Evolutionary conservation across 2,797 vertebrate genomes (phyloP), one percentile per base, ranked within the genome.

Genomic region (Malurus leucopterus): DNA sequence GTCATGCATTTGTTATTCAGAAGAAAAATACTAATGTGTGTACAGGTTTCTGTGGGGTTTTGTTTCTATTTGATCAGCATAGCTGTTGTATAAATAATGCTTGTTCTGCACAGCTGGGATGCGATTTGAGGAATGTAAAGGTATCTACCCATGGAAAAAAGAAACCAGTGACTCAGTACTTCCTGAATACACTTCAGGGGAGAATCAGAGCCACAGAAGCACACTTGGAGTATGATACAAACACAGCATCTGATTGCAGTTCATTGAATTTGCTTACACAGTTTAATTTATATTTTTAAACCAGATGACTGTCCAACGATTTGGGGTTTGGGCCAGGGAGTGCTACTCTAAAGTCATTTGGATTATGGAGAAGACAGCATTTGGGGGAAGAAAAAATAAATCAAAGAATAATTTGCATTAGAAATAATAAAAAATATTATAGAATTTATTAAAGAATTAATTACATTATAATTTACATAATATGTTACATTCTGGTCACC

Each of bases 101-200:
- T 88, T 86, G 84, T 93, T 94, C 68, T 89, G 83, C 70, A 81
- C 70, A 72, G 49, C 75, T 86, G 86, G 38, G 84, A 53, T 91
- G 29, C 18, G 44, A 80, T 88, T 89, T 88, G 75, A 93, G 84
- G 57, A 79, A 78, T 76, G n/a, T 54, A 54, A 85, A 76, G 32
- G 27, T 64, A 36, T 80, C 51, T 80, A 74, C 69, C 49, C 13
- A 11, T 46, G 59, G 69, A 84, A 91, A 86, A 88, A 77, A 65
- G 20, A 46, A 90, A 43, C 5, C 26, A 40, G 30, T 82, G 74
- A 65, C 76, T 82, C 47, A 11, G 40, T 82, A 26, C 20, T 68
- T 93, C 69, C 47, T 77, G 75, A 74, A 54, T 40, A 27, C 16
- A 14, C 49, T 88, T 81, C 2, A 64, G 65, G 75, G 78, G 51